Conservation (phyloP, 2,888 invertebrate species). For the Dugesia japonica region DNA sequence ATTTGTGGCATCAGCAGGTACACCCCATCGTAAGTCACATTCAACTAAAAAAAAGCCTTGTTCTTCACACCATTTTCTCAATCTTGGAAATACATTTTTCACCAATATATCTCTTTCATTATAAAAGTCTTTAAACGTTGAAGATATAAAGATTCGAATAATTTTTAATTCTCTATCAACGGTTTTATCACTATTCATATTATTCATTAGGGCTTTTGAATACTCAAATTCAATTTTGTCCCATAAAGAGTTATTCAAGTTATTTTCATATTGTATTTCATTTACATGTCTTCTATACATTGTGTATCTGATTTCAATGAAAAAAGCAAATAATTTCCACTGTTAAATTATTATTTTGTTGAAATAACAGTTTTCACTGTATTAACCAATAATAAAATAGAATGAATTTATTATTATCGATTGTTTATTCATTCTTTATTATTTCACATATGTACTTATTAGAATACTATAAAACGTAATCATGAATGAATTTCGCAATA, state of each 20-base stretch:
- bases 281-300: not conserved
- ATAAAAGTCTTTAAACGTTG: constrained; percentile 46
- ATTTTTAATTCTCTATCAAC: constrained; percentile 1
- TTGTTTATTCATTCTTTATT: not conserved
- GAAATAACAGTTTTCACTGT: not conserved
- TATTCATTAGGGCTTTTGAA: not conserved
- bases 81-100: constrained; percentile 42
- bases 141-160: constrained; percentile 45
- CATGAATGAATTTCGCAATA: too few relatives aligned
- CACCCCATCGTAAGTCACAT: constrained; percentile 47
- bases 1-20: constrained; percentile 43
- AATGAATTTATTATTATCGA: not conserved
- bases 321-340: not conserved
- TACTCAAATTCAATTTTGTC: not conserved
- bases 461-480: not conserved
- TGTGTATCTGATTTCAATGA: not conserved
- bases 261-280: not conserved
- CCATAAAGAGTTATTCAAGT: not conserved
- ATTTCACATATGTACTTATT: not conserved
- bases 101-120: constrained; percentile 44
- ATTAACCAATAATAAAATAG: not conserved
- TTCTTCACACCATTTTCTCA: constrained; percentile 42
- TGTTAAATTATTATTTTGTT: not conserved
- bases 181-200: not conserved
- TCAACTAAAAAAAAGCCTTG: constrained; percentile 41